Evolutionary conservation across 2,113 vertebrate species (phyloP).

Genomic region (Procavia capensis): DNA sequence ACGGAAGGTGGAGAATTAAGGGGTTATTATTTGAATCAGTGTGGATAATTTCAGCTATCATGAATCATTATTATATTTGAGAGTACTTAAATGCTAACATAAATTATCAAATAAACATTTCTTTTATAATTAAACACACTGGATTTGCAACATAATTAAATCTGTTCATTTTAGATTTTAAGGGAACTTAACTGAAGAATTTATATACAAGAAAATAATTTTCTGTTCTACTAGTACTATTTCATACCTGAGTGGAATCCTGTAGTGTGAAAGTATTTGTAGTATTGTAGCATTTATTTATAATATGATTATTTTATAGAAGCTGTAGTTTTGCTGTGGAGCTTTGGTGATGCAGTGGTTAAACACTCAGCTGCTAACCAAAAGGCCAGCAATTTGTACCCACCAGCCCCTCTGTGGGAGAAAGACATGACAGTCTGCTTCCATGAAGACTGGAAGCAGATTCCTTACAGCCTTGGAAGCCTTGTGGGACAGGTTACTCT

Average conservation of each 20-base stretch:
- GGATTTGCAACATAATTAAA: slow-evolving; percentile 25
- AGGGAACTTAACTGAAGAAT: neutral
- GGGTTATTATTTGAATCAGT: slow-evolving; percentile 28
- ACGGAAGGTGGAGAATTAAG: neutral
- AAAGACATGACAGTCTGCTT: no score
- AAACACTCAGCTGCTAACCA: no score
- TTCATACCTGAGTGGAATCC: slow-evolving; percentile 25
- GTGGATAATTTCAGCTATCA: slow-evolving; percentile 28
- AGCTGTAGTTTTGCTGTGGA: neutral
- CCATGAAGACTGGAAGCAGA: no score
- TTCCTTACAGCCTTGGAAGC: no score
- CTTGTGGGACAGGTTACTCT: no score
- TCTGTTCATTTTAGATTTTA: slow-evolving; percentile 1
- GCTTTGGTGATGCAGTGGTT: no score
- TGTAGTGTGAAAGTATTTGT: neutral
- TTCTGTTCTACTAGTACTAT: slow-evolving; percentile 9
- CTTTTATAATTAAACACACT: neutral
- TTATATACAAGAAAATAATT: slow-evolving; percentile 36
- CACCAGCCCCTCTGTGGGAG: no score
- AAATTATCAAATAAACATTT: slow-evolving; percentile 24
- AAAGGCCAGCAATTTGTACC: no score
- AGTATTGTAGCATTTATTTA: neutral
- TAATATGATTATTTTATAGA: neutral
- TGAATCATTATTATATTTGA: slow-evolving; percentile 15
- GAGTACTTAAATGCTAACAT: neutral